Base-by-base conservation (phyloP, 2,797 vertebrate genomes). In the Pangasius sanitwongsei region DNA sequence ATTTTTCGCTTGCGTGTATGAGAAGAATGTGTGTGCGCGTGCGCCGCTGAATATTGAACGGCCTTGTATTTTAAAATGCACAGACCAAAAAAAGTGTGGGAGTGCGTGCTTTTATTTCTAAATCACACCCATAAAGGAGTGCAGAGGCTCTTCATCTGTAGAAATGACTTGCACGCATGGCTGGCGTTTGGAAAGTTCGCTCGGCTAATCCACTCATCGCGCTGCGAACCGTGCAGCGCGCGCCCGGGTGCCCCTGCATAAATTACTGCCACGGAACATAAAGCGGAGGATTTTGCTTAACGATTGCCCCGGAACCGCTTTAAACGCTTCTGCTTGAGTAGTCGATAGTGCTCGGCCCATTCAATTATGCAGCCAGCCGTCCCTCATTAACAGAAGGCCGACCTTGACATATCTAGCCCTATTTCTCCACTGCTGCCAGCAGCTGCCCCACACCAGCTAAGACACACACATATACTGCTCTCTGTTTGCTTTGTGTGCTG, bases 301-400 rank as follows among this genome's bases (percentile, higher is more conserved):
- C 95, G 95, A 96, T 96, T 93, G 93, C 92, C 95, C 88, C 59
- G 86, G 89, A 86, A 95, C 89, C 92, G 94, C 94, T 96, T 96
- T 96, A 96, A 96, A 96, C 93, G 94, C 95, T 96, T 96, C 94
- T 95, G 95, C 95, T 93, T 92, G 94, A 95, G 94, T 94, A 94
- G 94, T 95, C 96, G 93, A 96, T 97, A 94, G 92, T 50, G 94
- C 96, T 95, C 95, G 92, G 96, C 95, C 96, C 94, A 95, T 96
- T 94, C 94, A 96, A 96, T 96, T 95, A 96, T 95, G 94, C 96
- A 95, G 94, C 91, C 92, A 94, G 93, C 95, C 88, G 91, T 95
- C 96, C 95, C 97, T 97, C 97, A 94, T 96, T 95, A 97, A 97
- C 96, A 95, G 95, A 97, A 96, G 94, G 96, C 96, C 96, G 97